Conservation (phyloP, 2,888 invertebrate genomes). For the Drosophila helvetica region DNA sequence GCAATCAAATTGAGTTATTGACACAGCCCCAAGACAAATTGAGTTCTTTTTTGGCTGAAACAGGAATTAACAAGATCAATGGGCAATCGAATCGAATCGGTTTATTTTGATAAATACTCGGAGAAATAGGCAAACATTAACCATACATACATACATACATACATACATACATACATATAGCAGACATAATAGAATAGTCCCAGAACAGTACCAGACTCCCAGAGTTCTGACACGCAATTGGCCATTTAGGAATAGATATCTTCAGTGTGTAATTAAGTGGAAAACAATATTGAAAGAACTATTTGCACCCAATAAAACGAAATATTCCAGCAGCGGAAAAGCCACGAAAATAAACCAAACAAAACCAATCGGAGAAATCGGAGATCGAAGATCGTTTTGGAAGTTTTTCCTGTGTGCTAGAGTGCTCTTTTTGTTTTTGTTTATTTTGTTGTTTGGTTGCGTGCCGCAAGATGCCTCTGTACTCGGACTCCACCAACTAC, state of each 20-base stretch:
- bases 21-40: constrained; percentile 6
- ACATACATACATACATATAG: no score
- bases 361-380: neutral
- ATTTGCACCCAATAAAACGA: neutral
- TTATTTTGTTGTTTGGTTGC: constrained; percentile 1
- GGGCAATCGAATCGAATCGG: constrained; percentile 3
- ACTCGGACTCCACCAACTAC: constrained; percentile 87
- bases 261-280: neutral
- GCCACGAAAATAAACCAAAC: constrained; percentile 10
- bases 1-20: constrained; percentile 42
- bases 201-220: neutral
- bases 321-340: neutral
- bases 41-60: constrained; percentile 14
- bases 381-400: neutral
- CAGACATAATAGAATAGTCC: neutral
- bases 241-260: neutral
- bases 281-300: neutral
- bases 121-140: neutral
- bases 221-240: neutral
- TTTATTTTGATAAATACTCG: constrained; percentile 11
- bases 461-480: constrained; percentile 86
- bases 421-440: constrained; percentile 10
- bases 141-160: no score
- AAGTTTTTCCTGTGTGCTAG: neutral
- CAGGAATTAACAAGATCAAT: neutral